phyloP scores from a whole-genome alignment of 2,797 vertebrate genomes.

The Parauchenoglanis punctatus region DNA sequence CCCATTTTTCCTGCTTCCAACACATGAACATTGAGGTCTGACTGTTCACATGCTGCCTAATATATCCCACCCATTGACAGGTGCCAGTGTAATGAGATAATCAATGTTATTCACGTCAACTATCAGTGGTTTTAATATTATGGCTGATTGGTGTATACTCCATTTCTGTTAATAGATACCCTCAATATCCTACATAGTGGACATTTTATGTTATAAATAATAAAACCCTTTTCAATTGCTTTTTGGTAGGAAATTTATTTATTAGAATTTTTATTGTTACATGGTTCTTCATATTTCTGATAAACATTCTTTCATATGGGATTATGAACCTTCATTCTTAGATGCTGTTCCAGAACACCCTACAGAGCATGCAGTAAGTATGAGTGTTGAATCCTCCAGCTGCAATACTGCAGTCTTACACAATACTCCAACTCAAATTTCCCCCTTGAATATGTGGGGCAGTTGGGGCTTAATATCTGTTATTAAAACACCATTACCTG shows the following conservation, averaged over 20 bases:
- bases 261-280: neutral
- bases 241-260: neutral
- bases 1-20: too few species aligned
- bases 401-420: constrained; percentile 21
- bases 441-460: constrained; percentile 19
- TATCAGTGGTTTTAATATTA: too few species aligned
- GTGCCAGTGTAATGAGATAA: too few species aligned
- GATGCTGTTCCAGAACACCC: constrained; percentile 12
- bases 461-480: constrained; percentile 14
- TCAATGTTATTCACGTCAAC: too few species aligned
- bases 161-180: too few species aligned
- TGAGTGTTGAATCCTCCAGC: constrained; percentile 24
- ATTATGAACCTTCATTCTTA: constrained; percentile 32
- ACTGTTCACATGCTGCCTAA: too few species aligned
- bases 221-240: neutral
- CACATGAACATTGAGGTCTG: too few species aligned
- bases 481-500: constrained; percentile 40
- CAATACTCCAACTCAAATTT: constrained; percentile 24
- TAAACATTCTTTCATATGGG: constrained; percentile 18
- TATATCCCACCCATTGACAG: too few species aligned
- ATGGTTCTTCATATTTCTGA: too few species aligned
- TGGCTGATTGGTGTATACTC: too few species aligned
- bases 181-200: too few species aligned
- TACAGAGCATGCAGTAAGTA: constrained; percentile 29
- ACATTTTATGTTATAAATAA: neutral